Conservation (phyloP, 2,113 vertebrate species). For the Dipodomys ordii region DNA sequence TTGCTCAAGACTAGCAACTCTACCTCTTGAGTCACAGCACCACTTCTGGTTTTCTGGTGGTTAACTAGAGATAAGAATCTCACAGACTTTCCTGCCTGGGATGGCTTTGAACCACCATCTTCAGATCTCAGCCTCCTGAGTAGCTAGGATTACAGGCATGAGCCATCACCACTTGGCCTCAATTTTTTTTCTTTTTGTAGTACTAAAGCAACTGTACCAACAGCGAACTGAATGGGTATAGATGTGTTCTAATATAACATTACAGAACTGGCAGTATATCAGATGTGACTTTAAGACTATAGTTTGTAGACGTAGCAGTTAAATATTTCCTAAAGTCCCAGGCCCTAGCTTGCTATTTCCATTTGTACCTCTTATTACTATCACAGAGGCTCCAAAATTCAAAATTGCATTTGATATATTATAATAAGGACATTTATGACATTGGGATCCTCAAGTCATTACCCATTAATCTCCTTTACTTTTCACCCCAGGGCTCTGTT, state of each 20-base stretch:
- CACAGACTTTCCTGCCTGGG: too few species aligned
- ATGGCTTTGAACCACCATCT: too few species aligned
- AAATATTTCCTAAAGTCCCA: slow-evolving; percentile 10
- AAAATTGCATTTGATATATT: slow-evolving; percentile 38
- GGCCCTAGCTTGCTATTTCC: not conserved
- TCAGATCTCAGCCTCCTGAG: too few species aligned
- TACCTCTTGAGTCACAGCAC: too few species aligned
- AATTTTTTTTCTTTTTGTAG: not conserved
- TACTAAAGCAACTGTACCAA: not conserved
- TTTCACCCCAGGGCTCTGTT: slow-evolving; percentile 5
- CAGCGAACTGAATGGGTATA: not conserved
- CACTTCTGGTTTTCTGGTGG: too few species aligned
- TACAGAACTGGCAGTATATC: not conserved
- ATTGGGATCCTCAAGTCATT: slow-evolving; percentile 1
- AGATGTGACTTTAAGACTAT: not conserved
- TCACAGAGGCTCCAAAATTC: not conserved
- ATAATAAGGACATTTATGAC: not conserved
- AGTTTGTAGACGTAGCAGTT: not conserved
- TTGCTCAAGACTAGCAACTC: too few species aligned
- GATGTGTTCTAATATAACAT: not conserved
- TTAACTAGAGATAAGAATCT: too few species aligned
- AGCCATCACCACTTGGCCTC: too few species aligned
- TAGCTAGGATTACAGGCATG: too few species aligned
- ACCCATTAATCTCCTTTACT: slow-evolving; percentile 31
- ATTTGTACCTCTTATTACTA: not conserved